These are phyloP conservation scores for Stigmatopora argus DNA, from an alignment of 2,113 vertebrate genomes.

Conservation along the genomic window DNA sequence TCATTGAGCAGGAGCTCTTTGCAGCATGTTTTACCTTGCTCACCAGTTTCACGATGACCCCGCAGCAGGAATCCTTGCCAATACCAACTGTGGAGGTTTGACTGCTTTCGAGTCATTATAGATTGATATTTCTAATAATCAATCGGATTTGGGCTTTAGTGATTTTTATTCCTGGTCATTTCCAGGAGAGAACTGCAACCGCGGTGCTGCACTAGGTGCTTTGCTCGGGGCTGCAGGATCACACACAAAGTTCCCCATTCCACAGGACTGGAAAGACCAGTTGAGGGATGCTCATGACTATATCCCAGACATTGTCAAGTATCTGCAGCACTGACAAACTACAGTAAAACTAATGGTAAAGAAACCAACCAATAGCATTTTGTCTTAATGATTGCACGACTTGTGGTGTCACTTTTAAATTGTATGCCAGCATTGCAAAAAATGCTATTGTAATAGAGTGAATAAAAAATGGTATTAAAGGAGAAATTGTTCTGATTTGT, in stretches of 20 bases:
- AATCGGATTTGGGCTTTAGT: not conserved
- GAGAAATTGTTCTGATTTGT: not conserved
- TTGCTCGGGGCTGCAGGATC: constrained; percentile 50
- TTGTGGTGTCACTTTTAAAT: no score
- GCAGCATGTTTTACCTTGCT: constrained; percentile 60
- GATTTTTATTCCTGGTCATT: not conserved
- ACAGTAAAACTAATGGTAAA: not conserved
- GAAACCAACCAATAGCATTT: not conserved
- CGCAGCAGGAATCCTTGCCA: constrained; percentile 54
- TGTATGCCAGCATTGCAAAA: not conserved
- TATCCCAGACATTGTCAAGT: constrained; percentile 22
- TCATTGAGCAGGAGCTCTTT: constrained; percentile 48
- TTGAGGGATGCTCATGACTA: constrained; percentile 37
- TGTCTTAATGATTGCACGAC: not conserved
- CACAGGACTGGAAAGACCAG: constrained; percentile 50
- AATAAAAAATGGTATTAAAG: not conserved
- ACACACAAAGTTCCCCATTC: constrained; percentile 25
- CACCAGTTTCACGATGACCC: constrained; percentile 59
- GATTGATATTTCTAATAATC: not conserved
- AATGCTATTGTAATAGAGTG: not conserved
- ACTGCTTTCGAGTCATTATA: not conserved
- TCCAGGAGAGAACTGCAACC: constrained; percentile 69
- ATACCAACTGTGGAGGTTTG: constrained; percentile 68
- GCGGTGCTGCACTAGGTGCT: constrained; percentile 59
- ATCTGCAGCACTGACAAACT: not conserved